Evolutionary conservation across 2,113 vertebrate genomes (phyloP).

Genomic region (Vidua chalybeata): DNA sequence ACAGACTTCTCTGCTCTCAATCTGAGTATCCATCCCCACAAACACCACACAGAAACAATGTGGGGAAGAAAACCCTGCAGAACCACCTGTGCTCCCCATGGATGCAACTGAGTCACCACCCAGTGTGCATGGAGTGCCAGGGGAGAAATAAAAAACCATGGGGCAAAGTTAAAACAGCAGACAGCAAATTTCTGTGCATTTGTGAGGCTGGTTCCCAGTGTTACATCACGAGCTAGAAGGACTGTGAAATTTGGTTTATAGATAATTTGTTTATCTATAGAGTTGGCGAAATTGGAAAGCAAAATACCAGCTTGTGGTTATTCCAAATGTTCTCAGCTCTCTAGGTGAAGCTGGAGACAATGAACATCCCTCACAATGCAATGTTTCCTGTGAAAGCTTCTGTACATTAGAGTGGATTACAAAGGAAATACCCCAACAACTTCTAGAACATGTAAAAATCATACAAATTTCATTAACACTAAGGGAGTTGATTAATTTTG

Average conservation of each 20-base stretch:
- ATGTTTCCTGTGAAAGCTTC: background rate
- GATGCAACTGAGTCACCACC: background rate
- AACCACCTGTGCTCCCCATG: background rate
- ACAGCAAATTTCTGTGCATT: background rate
- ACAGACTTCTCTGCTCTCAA: background rate
- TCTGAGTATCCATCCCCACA: background rate
- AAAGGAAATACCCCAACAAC: background rate
- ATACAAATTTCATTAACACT: background rate
- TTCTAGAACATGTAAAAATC: background rate
- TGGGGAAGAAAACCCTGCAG: background rate
- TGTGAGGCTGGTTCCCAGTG: background rate
- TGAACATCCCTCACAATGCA: background rate
- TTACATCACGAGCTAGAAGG: background rate
- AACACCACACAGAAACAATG: background rate
- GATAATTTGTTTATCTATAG: background rate
- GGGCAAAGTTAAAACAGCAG: background rate
- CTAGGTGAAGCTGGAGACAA: background rate
- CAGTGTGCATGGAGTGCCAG: accelerated
- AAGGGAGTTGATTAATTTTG: background rate
- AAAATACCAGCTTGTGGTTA: background rate
- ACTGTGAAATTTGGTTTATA: background rate
- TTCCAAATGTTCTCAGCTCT: background rate
- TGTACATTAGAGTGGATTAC: background rate
- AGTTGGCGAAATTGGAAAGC: background rate
- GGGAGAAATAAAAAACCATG: background rate